Evolutionary conservation across 2,888 invertebrate genomes (phyloP), one percentile per base, ranked within the genome.

Genomic region (Gisinianus flammeolus): DNA sequence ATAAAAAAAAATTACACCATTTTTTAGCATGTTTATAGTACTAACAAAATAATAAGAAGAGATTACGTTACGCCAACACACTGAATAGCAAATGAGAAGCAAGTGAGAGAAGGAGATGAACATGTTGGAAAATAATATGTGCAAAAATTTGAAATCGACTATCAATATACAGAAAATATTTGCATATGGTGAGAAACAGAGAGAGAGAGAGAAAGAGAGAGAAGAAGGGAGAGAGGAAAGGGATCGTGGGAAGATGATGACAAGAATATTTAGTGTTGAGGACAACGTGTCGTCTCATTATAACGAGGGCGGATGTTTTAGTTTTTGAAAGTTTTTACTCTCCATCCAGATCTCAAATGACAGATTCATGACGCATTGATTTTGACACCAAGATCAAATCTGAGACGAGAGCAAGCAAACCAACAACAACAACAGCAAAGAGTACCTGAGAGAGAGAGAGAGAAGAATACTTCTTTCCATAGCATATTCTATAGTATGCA

Each of bases 181-280:
- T n/a, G n/a, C n/a, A n/a, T n/a, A n/a, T n/a, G n/a, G n/a, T n/a
- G n/a, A n/a, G n/a, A n/a, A n/a, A n/a, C n/a, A n/a, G 6, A 24
- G 24, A 58, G n/a, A 58, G n/a, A 58, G 58, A 19, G n/a, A 58
- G 24, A 58, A 58, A 67, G 26, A 67, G 22, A 33, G 31, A 28
- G 19, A 12, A 33, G 31, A 31, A 33, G 16, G 31, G 44, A 69
- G n/a, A 31, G 26, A 31, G 44, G 44, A 31, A 69, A 69, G 26
- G 33, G 58, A 73, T 64, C 73, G 73, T 64, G 64, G 73, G 71
- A 71, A 71, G 71, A 31, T 66, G 56, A 30, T 30, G 58, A 70
- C 70, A 30, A 30, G 58, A 30, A 30, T 6, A 56, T 71, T 30
- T 56, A 58, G 44, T 31, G 33, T 19, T 30, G n/a, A n/a, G 16